Conservation (phyloP, 2,797 vertebrate species). For the Acanthurus lineatus region DNA sequence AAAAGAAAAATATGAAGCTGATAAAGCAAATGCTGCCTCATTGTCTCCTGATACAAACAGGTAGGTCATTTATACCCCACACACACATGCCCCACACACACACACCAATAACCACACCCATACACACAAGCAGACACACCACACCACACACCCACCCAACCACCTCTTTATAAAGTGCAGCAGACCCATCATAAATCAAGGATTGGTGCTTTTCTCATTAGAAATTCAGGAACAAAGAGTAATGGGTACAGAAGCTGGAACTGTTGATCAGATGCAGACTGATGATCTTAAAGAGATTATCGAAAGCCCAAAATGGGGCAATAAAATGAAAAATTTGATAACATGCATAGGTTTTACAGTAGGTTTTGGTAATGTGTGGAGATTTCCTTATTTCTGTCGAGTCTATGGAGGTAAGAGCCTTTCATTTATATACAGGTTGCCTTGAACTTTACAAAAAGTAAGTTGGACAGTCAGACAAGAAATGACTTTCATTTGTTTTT, state of each 20-base stretch:
- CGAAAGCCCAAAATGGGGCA: slow-evolving; percentile 88
- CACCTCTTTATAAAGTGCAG: too few relatives aligned
- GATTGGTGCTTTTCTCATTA: not conserved
- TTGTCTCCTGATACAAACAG: slow-evolving; percentile 24
- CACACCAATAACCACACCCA: too few relatives aligned
- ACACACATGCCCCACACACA: too few relatives aligned
- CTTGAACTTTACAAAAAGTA: not conserved
- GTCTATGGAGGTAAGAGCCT: slow-evolving; percentile 89
- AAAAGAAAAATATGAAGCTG: slow-evolving; percentile 6
- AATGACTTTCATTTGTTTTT: not conserved
- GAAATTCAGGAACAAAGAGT: not conserved
- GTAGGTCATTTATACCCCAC: not conserved
- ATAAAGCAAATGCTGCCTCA: slow-evolving; percentile 35
- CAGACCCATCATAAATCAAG: not conserved
- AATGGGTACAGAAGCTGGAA: slow-evolving; percentile 7
- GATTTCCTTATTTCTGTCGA: slow-evolving; percentile 92
- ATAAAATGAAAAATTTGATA: slow-evolving; percentile 89
- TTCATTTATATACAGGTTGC: not conserved
- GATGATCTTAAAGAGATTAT: slow-evolving; percentile 38
- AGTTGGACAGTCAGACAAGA: not conserved
- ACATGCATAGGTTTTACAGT: slow-evolving; percentile 91
- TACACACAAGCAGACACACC: too few relatives aligned
- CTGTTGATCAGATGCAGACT: slow-evolving; percentile 7
- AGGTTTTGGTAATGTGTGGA: slow-evolving; percentile 92
- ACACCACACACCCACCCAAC: too few relatives aligned